Evolutionary conservation across 2,888 invertebrate species (phyloP).

Genomic region (Eupithecia insigniata): DNA sequence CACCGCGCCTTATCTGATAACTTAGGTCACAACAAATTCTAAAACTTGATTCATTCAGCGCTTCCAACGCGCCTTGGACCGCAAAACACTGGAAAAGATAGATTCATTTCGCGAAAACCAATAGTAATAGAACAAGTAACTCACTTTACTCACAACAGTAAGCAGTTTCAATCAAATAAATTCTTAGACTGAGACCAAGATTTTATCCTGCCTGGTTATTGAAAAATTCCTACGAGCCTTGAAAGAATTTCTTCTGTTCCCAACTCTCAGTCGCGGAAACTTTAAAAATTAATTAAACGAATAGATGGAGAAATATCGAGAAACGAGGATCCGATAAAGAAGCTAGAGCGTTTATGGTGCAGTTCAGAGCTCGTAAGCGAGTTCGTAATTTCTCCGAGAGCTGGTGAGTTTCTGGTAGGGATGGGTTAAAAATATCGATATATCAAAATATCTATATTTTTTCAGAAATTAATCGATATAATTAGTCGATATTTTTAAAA

Average conservation of each 20-base stretch:
- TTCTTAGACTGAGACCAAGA: not conserved
- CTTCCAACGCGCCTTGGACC: not conserved
- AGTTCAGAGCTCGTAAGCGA: not conserved
- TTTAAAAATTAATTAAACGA: slow-evolving; percentile 6
- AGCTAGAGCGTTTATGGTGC: not conserved
- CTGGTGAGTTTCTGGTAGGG: too few relatives aligned
- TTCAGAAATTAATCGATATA: too few relatives aligned
- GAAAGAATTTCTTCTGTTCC: slow-evolving; percentile 6
- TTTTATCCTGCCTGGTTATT: not conserved
- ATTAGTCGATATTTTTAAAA: too few relatives aligned
- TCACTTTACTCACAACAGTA: too few relatives aligned
- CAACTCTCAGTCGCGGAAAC: slow-evolving; percentile 5
- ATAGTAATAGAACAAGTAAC: too few relatives aligned
- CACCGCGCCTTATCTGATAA: too few relatives aligned
- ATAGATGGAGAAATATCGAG: not conserved
- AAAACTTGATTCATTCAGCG: not conserved
- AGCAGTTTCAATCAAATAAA: slow-evolving; percentile 3
- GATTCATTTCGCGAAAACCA: not conserved
- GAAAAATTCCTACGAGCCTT: slow-evolving; percentile 5
- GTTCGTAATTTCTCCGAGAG: too few relatives aligned
- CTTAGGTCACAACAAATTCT: not conserved
- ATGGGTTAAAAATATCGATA: too few relatives aligned
- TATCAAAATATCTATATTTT: too few relatives aligned
- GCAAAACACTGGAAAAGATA: not conserved
- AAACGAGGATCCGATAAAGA: not conserved